These are phyloP conservation scores for Notothenia rossii DNA, from an alignment of 2,113 vertebrate genomes.

Conservation along the genomic window DNA sequence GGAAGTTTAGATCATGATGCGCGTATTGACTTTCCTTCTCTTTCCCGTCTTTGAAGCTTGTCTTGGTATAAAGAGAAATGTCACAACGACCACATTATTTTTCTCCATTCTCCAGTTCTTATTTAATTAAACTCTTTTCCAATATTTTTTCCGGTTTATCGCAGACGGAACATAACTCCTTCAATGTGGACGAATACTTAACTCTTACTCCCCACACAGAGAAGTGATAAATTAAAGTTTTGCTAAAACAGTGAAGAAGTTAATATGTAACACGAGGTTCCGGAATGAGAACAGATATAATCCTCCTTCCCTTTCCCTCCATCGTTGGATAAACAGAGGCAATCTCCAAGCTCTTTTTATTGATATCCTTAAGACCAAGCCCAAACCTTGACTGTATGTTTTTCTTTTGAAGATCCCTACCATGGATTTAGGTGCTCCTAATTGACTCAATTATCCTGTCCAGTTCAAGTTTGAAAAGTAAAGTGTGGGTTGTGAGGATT, in stretches of 20 bases:
- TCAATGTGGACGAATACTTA: slow-evolving; percentile 40
- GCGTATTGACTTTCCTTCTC: slow-evolving; percentile 58
- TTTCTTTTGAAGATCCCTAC: slow-evolving; percentile 79
- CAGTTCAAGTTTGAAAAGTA: slow-evolving; percentile 76
- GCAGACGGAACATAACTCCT: background rate
- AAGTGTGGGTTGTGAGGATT: slow-evolving; percentile 73
- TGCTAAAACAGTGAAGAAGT: slow-evolving; percentile 42
- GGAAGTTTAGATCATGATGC: slow-evolving; percentile 45
- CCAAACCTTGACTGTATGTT: slow-evolving; percentile 75
- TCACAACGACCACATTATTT: slow-evolving; percentile 55
- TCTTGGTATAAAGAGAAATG: slow-evolving; percentile 57
- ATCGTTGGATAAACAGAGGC: slow-evolving; percentile 75
- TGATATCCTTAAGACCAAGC: slow-evolving; percentile 74
- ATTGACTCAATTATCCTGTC: slow-evolving; percentile 79
- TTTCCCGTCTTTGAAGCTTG: slow-evolving; percentile 32
- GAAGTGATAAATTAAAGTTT: slow-evolving; percentile 67
- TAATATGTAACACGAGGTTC: slow-evolving; percentile 67
- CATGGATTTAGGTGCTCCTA: slow-evolving; percentile 74
- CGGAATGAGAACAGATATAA: slow-evolving; percentile 63
- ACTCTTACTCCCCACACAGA: slow-evolving; percentile 12
- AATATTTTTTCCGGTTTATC: no score
- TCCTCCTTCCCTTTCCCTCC: slow-evolving; percentile 68
- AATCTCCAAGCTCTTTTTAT: slow-evolving; percentile 71
- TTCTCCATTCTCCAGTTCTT: slow-evolving; percentile 10
- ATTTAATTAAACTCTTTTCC: slow-evolving; percentile 43